These are phyloP conservation scores for Laticauda colubrina DNA, from an alignment of 2,113 vertebrate species.

Conservation along the genomic window DNA sequence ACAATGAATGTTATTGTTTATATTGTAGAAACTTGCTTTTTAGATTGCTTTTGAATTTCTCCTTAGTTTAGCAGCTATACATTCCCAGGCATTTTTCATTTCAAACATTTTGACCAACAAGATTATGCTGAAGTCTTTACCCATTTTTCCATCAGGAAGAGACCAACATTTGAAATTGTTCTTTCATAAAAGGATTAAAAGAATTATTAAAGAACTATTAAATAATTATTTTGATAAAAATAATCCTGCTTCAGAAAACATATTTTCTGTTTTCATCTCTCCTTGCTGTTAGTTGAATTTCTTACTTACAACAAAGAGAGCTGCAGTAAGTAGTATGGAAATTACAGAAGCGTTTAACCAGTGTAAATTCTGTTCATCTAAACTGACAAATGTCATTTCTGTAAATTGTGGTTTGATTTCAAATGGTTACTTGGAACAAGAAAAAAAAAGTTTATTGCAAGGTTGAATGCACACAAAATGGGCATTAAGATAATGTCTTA, in stretches of 20 bases:
- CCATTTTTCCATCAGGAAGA: neutral
- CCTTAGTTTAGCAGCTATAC: neutral
- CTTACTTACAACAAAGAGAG: neutral
- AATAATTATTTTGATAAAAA: neutral
- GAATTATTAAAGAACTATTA: too few species aligned
- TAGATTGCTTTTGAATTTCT: neutral
- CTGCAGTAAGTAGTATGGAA: neutral
- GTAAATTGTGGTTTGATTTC: neutral
- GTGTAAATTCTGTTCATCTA: neutral
- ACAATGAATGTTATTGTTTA: neutral
- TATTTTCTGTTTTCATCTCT: neutral
- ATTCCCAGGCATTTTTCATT: neutral
- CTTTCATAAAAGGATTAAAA: neutral
- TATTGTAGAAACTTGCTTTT: neutral
- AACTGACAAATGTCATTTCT: neutral
- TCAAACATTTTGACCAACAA: neutral
- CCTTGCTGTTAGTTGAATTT: neutral
- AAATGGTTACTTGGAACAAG: neutral
- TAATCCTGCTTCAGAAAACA: neutral
- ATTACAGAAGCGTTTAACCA: neutral
- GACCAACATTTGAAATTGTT: neutral
- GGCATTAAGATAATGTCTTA: neutral
- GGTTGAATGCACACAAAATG: neutral
- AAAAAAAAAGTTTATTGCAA: neutral
- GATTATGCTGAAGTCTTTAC: neutral